Conservation (phyloP, 2,888 invertebrate species). For the Electrophaes corylata region DNA sequence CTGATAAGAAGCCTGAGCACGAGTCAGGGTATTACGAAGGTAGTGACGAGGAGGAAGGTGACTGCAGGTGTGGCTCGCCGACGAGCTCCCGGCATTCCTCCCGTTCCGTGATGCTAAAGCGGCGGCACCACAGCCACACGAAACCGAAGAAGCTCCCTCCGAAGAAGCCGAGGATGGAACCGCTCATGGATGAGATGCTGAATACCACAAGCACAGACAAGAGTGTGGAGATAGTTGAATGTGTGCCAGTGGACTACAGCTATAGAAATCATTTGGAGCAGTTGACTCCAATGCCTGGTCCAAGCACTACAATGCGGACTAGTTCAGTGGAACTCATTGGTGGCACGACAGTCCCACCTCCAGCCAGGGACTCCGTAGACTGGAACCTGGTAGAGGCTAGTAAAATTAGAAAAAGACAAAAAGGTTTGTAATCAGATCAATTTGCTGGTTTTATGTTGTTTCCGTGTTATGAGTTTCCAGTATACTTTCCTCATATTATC, state of each 20-base stretch:
- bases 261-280: conserved; percentile 29
- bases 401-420: conserved; percentile 82
- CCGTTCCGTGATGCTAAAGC: conserved; percentile 70
- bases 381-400: conserved; percentile 81
- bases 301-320: conserved; percentile 45
- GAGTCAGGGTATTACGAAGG: conserved; percentile 94
- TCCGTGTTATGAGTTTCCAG: neutral
- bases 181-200: conserved; percentile 63
- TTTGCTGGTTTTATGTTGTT: neutral
- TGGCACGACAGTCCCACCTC: conserved; percentile 70
- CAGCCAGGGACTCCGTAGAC: conserved; percentile 75
- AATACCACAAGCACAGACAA: conserved; percentile 54
- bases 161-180: conserved; percentile 65
- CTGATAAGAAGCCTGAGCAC: conserved; percentile 88
- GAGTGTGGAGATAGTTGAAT: conserved; percentile 74
- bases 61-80: conserved; percentile 78
- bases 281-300: conserved; percentile 60
- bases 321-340: conserved; percentile 77
- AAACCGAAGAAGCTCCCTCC: conserved; percentile 67
- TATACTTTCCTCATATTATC: no score
- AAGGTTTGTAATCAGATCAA: conserved; percentile 60
- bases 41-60: conserved; percentile 86
- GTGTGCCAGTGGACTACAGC: conserved; percentile 37
- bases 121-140: conserved; percentile 65
- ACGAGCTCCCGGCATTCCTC: conserved; percentile 78